Base-by-base conservation (phyloP, 2,888 invertebrate genomes). In the Rhimphoctona megacephalus region DNA sequence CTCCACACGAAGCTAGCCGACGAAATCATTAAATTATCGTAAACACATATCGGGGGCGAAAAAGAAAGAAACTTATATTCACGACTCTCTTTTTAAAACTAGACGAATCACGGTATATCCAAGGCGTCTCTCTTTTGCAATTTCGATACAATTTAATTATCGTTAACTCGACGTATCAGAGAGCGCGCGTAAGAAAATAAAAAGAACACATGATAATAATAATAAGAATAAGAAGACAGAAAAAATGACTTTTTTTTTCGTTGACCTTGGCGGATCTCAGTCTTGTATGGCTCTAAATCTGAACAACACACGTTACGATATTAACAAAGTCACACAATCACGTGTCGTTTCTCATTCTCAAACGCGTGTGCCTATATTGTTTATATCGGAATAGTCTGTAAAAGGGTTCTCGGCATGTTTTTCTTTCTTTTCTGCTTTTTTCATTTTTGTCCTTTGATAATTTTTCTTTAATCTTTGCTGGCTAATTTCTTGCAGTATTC, bases 191-290 rank as follows among this genome's bases (percentile, higher is more conserved):
- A 33, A 17, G 30, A 2, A 76, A 70, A 66, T 52, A 7, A 43
- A 81, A 85, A 57, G 25, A 46, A 33, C 33, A 33, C 33, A 52
- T 9, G 8, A 36, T 36, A 36, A 36, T 36, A 6, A 6, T 36
- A 36, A 36, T 3, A 36, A 36, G 3, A 36, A 36, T 3, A 36
- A 36, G 36, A 33, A 66, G 22, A 69, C 30, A 64, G 30, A 82
- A 82, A 82, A 43, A 76, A 83, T 79, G 81, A 86, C 70, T 85
- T 82, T 80, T n/a, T 83, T 70, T 78, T 81, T 74, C 46, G 33
- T 70, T 78, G 86, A 86, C 72, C 77, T 83, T 83, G 76, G 81
- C 70, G 76, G 82, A 85, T 82, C 80, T 85, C 83, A 85, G 85
- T 85, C 85, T 85, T 83, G 67, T 54, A 67, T 78, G 77, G 77